These are phyloP conservation scores for Hippoglossus hippoglossus DNA, from an alignment of 2,797 vertebrate genomes.

Conservation along the genomic window DNA sequence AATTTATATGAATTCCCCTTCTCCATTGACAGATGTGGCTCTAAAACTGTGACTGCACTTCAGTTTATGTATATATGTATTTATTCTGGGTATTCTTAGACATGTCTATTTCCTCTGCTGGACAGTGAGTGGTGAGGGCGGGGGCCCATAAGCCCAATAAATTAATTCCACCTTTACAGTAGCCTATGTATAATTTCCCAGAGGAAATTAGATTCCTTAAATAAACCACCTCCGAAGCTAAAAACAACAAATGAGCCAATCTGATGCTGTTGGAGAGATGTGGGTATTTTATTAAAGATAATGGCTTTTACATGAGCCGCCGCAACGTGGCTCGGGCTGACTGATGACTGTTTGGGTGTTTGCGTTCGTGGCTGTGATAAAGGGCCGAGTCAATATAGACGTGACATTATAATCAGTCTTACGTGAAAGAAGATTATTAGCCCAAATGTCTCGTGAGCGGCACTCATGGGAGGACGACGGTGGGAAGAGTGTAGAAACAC, in stretches of 20 bases:
- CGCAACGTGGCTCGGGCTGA: neutral
- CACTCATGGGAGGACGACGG: neutral
- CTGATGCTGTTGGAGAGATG: conserved; percentile 1
- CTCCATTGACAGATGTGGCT: neutral
- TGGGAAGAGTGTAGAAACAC: neutral
- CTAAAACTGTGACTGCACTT: neutral
- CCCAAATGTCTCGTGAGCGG: neutral
- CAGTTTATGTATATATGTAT: neutral
- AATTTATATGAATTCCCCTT: too few species aligned
- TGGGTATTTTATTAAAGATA: conserved; percentile 11
- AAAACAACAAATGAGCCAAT: conserved; percentile 13
- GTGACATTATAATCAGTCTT: neutral
- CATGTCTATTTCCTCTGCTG: neutral
- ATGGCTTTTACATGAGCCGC: conserved; percentile 3
- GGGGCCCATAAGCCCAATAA: neutral
- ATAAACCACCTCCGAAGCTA: conserved; percentile 7
- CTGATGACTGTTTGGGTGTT: neutral
- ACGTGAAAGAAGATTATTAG: conserved; percentile 2
- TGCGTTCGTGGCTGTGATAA: conserved; percentile 9
- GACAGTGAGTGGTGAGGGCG: neutral
- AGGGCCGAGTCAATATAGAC: neutral
- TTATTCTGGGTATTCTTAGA: neutral
- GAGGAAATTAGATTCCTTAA: conserved; percentile 1
- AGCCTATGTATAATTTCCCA: conserved; percentile 14
- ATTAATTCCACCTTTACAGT: conserved; percentile 7